A percentile compares a stretch with the other conserved stretches of the same genome.
Conservation (phyloP, 2,797 vertebrate genomes). For the Furcifer pardalis region DNA sequence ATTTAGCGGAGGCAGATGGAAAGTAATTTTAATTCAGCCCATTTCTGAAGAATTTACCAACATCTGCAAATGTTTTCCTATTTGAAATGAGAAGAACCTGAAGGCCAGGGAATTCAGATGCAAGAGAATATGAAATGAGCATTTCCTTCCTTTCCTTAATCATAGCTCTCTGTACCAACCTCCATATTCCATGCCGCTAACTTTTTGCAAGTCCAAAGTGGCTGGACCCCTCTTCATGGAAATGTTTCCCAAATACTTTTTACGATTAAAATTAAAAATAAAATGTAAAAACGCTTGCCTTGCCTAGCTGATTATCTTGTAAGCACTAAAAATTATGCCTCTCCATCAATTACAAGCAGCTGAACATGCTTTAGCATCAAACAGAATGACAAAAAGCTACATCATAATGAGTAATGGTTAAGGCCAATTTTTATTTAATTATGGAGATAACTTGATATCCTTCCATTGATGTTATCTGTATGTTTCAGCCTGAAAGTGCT, state of each 20-base stretch:
- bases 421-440: conserved; percentile 72
- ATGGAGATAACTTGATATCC: conserved; percentile 68
- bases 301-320: conserved; percentile 58
- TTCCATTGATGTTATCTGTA: conserved; percentile 65
- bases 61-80: too few species aligned
- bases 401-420: conserved; percentile 67
- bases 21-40: too few species aligned
- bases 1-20: too few species aligned
- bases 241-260: conserved; percentile 3
- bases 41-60: too few species aligned
- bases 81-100: too few species aligned
- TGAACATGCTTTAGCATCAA: conserved; percentile 71
- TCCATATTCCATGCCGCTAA: not conserved
- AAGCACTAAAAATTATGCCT: conserved; percentile 66
- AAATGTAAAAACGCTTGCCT: conserved; percentile 60
- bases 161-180: too few species aligned
- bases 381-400: conserved; percentile 72
- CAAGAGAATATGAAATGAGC: not conserved
- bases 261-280: not conserved
- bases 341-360: conserved; percentile 66
- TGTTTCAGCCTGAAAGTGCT: conserved; percentile 62
- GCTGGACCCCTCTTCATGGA: not conserved
- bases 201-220: not conserved
- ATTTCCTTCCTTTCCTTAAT: too few species aligned
- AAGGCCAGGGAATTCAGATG: not conserved